phyloP scores from a whole-genome alignment of 2,888 invertebrate species.

The Ariolimax columbianus region DNA sequence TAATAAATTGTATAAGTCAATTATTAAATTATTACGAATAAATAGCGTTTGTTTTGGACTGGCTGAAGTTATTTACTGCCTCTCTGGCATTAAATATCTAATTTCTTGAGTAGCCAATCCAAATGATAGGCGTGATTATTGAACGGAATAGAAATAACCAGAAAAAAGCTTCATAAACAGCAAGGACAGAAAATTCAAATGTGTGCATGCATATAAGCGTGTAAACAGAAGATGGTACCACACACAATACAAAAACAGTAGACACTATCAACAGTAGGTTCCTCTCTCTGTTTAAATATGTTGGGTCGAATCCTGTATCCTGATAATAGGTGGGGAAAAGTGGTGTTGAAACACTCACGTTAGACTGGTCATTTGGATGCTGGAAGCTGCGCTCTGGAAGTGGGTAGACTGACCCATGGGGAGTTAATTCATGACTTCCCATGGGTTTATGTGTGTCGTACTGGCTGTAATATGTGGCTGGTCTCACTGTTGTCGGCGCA shows the following conservation, averaged over 20 bases:
- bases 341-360: not conserved
- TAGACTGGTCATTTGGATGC: slow-evolving; percentile 2
- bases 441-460: no score
- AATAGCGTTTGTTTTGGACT: no score
- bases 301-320: not conserved
- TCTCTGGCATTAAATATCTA: no score
- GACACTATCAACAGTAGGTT: not conserved
- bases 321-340: not conserved
- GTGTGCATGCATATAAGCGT: not conserved
- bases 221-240: not conserved
- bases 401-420: no score
- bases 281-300: not conserved
- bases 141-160: not conserved
- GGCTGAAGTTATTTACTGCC: no score
- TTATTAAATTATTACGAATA: no score
- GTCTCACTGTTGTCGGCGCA: no score
- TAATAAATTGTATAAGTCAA: no score
- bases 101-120: not conserved
- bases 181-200: not conserved
- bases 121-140: not conserved
- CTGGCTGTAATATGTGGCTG: no score
- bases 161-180: not conserved
- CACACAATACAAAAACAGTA: not conserved
- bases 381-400: not conserved
- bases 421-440: no score